Conservation (phyloP, 2,888 invertebrate genomes). For the Nemotelus pantherinus region DNA sequence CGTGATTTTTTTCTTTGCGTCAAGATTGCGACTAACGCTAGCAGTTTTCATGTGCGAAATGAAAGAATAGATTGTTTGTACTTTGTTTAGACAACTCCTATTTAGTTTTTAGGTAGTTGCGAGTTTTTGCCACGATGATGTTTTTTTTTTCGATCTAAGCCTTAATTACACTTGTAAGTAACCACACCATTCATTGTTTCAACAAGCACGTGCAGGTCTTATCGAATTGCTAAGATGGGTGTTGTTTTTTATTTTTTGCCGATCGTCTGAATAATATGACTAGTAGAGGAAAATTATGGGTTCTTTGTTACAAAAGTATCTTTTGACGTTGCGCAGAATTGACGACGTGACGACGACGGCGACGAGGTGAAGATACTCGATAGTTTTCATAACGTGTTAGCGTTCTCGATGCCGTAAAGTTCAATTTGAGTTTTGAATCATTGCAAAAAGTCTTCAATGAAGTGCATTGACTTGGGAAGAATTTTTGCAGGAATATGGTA, state of each 20-base stretch:
- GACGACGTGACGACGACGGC: not conserved
- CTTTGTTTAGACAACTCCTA: not conserved
- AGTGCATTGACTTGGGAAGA: too few species aligned
- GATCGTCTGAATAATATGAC: too few species aligned
- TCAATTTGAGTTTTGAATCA: too few species aligned
- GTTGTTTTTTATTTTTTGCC: not conserved
- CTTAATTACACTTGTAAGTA: slow-evolving; percentile 24
- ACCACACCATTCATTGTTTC: slow-evolving; percentile 27
- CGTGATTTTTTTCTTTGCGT: not conserved
- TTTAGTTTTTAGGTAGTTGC: not conserved
- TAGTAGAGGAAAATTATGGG: slow-evolving; percentile 2
- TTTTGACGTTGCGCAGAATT: not conserved
- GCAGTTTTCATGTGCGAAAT: not conserved
- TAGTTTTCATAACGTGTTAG: slow-evolving; percentile 13
- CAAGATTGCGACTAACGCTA: not conserved
- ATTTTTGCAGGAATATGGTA: too few species aligned
- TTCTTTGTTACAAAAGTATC: slow-evolving; percentile 20
- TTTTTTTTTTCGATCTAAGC: not conserved
- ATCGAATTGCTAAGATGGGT: not conserved
- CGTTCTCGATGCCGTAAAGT: not conserved
- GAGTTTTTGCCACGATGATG: not conserved
- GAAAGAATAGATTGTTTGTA: slow-evolving; percentile 19
- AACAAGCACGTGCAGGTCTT: slow-evolving; percentile 15
- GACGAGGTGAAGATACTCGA: not conserved
- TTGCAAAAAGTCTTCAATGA: too few species aligned